Evolutionary conservation across 2,888 invertebrate genomes (phyloP), one percentile per base, ranked within the genome.

Genomic region (Nemoura dubitans): DNA sequence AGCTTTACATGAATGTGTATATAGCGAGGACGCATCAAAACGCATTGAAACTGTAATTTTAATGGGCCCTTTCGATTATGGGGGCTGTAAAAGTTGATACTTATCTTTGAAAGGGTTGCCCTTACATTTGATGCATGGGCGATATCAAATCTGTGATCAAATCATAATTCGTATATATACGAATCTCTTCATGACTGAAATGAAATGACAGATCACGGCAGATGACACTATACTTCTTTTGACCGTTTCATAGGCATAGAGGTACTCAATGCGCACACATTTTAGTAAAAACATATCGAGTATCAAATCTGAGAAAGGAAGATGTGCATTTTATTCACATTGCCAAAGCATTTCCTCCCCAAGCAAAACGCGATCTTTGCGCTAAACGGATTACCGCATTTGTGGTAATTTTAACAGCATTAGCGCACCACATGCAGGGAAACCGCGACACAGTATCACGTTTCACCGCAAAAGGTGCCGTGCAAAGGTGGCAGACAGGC

Each of bases 391-490:
- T 82, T 82, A n/a, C n/a, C 26, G 10, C 29, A 82, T 42, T 83
- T 83, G 83, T 26, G 83, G 83, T 83, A 83, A 83, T 83, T 83
- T 83, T 42, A 30, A 83, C 83, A 30, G 27, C 43, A 36, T 83
- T 83, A 42, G 27, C 27, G 30, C 59, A 59, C 16, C 14, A 1
- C 14, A 14, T 25, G 0, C 42, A 83, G 16, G 42, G 26, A 16
- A 36, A 10, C 36, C 36, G 3, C n/a, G 36, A 83, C 1, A 43
- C 26, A 42, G 25, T 42, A 30, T 36, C 30, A 28, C 30, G 82
- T n/a, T 14, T 21, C 59, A 59, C 59, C 59, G 16, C 16, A 3
- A n/a, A 43, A 83, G 83, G 25, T 84, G 59, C 27, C 43, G 84
- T 16, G 21, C 2, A 21, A 10, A 59, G 5, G 29, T 76, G 27